Evolutionary conservation across 2,797 vertebrate genomes (phyloP), one percentile per base, ranked within the genome.

Genomic region (Girardinus metallicus): DNA sequence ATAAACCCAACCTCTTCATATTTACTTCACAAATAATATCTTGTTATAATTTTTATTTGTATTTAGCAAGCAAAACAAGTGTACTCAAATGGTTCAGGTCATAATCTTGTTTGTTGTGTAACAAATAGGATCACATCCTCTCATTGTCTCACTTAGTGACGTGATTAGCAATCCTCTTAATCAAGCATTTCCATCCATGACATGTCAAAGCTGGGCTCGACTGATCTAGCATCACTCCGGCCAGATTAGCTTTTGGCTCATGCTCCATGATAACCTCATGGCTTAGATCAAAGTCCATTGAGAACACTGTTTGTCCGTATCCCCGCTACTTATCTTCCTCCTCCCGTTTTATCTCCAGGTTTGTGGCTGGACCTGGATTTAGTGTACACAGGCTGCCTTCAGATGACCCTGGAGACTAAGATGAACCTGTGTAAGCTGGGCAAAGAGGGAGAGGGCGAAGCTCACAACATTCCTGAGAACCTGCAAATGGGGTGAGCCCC

Each of bases 381-480:
- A 86, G 82, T 94, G 79, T 98, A 98, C 93, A 96, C 94, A 0
- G 97, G 97, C 74, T 95, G 95, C 1, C 93, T 98, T 83, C 96
- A 97, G 93, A 97, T 98, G 96, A 97, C 96, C 0, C 95, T 98
- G 6, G 96, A 97, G 92, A 98, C 97, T 0, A 98, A 98, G 90
- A 97, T 98, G 96, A 97, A 97, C 91, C 93, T 98, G 86, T 96
- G 94, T 86, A 98, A 96, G 78, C 93, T 98, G 80, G 96, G 97
- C 51, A 96, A 95, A 89, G 97, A 97, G 21, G 92, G 79, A 43
- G 89, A 92, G 2, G 95, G 94, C 4, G 96, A 96, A 71, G 81
- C 91, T 0, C 0, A 94, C 80, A 91, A 43, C 0, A 9, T 91
- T 9, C 90, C 81, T 75, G 95, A 96, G 77, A 89, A 86, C 9